Evolutionary conservation across 2,113 vertebrate species (phyloP), one percentile per base, ranked within the genome.

Genomic region (Ploceus nigricollis): DNA sequence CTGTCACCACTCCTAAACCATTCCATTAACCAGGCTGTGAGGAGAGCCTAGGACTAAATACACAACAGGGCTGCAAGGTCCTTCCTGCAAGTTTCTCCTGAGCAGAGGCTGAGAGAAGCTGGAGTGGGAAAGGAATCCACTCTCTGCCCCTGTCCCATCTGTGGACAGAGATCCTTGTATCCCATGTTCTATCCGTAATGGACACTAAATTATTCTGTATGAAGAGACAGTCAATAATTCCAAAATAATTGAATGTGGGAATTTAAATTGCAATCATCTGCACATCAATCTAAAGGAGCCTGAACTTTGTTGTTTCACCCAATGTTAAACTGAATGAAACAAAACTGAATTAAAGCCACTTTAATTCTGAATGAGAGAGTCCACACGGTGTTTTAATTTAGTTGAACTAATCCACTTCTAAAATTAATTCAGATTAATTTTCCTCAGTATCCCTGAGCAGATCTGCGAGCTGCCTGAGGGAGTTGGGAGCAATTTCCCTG

Each of bases 351-450:
- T 94, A 97, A 94, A 94, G 61, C 37, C 24, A 11, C 87, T 94
- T 82, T 95, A 87, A 91, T 94, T 91, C 91, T 89, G 93, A 96
- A 93, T 82, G 65, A 95, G 80, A 31, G n/a, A 92, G 91, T 96
- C 94, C 89, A 97, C 94, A 96, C 61, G 1, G 61, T 15, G 14
- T 94, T 97, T 97, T 96, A 95, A 97, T 97, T 96, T 95, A 95
- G 96, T 92, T 87, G 94, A 94, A 97, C 94, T 96, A 97, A 97
- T 92, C 87, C 91, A 95, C 87, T 95, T 97, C 93, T 89, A 84
- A 97, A 95, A 96, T 94, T 94, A 97, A 94, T 96, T 96, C 95
- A 95, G 91, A 95, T 94, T 95, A 89, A 96, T 95, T 96, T 96
- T 97, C 94, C 91, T 91, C 89, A 96, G 87, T 95, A 92, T 97